Conservation (phyloP, 2,888 invertebrate species). For the Brenthis hecate region DNA sequence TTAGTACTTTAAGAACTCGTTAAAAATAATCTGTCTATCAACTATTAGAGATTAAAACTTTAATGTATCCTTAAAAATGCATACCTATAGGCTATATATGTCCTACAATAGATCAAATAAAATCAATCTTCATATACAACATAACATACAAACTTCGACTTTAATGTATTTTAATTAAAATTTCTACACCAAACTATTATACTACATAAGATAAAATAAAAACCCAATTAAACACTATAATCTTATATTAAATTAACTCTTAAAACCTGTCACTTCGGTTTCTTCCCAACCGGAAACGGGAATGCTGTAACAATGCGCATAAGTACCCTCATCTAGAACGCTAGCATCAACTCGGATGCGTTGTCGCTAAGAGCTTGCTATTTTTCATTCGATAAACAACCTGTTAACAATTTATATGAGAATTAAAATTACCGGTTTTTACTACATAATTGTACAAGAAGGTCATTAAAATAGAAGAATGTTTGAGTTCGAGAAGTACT, state of each 20-base stretch:
- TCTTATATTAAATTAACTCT: not conserved
- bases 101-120: too few relatives aligned
- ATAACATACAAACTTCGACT: too few relatives aligned
- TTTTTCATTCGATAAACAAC: conserved; percentile 6
- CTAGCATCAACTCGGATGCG: not conserved
- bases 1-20: too few relatives aligned
- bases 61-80: too few relatives aligned
- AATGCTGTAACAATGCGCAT: conserved; percentile 8
- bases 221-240: not conserved
- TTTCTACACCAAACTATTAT: not conserved
- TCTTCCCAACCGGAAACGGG: not conserved
- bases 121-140: too few relatives aligned
- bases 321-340: conserved; percentile 3
- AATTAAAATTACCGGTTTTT: conserved; percentile 2
- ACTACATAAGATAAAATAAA: not conserved
- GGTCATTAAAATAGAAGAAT: not conserved
- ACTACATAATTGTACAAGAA: not conserved
- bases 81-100: too few relatives aligned
- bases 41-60: too few relatives aligned
- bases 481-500: not conserved
- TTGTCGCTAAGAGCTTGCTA: not conserved
- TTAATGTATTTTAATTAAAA: too few relatives aligned
- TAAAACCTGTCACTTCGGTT: not conserved
- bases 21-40: too few relatives aligned
- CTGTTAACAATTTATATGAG: conserved; percentile 1